A percentile compares a stretch with the other conserved stretches of the same genome.
Evolutionary conservation across 1,140 invertebrate genomes (phyloP).

Genomic region (Drosophila punjabiensis): DNA sequence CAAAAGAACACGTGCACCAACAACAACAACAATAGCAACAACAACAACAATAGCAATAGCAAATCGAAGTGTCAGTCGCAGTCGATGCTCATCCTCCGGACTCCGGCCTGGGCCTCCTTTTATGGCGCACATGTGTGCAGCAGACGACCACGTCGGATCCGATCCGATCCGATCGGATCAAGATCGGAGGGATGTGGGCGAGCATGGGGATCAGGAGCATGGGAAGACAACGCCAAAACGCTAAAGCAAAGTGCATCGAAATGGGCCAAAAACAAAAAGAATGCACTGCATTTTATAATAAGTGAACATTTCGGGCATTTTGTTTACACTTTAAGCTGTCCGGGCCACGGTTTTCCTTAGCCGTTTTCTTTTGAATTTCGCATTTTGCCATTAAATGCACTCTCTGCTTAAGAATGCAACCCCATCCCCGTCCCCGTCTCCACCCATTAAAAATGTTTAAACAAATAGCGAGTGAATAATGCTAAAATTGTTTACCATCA

Average conservation of each 20-base stretch:
- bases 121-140: conserved; percentile 79
- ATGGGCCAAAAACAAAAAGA: conserved; percentile 67
- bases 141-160: conserved; percentile 47
- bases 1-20: conserved; percentile 74
- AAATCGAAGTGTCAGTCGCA: conserved; percentile 79
- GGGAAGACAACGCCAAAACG: conserved; percentile 53
- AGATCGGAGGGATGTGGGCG: conserved; percentile 4
- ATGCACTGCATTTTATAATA: conserved; percentile 68
- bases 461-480: conserved; percentile 57
- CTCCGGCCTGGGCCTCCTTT: conserved; percentile 52
- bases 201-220: conserved; percentile 28
- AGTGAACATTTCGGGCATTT: conserved; percentile 74
- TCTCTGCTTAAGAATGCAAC: conserved; percentile 76
- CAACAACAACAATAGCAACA: conserved; percentile 54
- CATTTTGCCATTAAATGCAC: conserved; percentile 75
- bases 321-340: conserved; percentile 81
- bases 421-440: not conserved
- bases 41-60: conserved; percentile 37
- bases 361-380: conserved; percentile 54
- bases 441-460: conserved; percentile 61
- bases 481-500: conserved; percentile 48
- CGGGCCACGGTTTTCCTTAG: conserved; percentile 13
- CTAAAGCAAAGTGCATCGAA: conserved; percentile 74
- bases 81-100: conserved; percentile 52
- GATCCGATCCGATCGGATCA: conserved; percentile 12